A percentile compares a stretch with the other conserved stretches of the same genome.
Evolutionary conservation across 2,888 invertebrate species (phyloP).

Genomic region (Papilio protenor): DNA sequence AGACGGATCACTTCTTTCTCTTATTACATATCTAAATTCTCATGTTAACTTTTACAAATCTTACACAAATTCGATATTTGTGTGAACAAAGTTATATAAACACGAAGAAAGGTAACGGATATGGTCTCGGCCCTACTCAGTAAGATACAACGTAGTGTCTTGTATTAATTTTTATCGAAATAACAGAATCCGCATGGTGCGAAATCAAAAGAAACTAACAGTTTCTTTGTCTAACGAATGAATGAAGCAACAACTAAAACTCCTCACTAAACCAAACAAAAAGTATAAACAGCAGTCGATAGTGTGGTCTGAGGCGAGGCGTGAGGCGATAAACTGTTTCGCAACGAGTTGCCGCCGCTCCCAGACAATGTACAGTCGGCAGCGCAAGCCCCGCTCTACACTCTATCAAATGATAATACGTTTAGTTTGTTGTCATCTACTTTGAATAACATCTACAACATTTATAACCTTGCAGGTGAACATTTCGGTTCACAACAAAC

Average conservation of each 20-base stretch:
- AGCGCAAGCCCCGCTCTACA: background rate
- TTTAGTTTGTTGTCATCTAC: background rate
- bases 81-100: background rate
- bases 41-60: background rate
- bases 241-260: background rate
- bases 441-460: background rate
- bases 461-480: background rate
- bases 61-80: background rate
- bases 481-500: background rate
- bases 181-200: background rate
- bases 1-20: conserved; percentile 4
- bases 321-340: conserved; percentile 27
- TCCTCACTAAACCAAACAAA: conserved; percentile 8
- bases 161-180: background rate
- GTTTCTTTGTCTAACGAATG: background rate
- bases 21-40: background rate
- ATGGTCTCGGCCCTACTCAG: background rate
- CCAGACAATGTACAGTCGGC: conserved; percentile 14
- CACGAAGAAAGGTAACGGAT: background rate
- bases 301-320: background rate
- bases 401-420: background rate
- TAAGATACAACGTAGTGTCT: too few species aligned
- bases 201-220: background rate
- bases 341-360: conserved; percentile 20
- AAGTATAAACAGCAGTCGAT: conserved; percentile 10